Evolutionary conservation across 2,113 vertebrate species (phyloP), one percentile per base, ranked within the genome.

Genomic region (Leptodactylus fuscus): DNA sequence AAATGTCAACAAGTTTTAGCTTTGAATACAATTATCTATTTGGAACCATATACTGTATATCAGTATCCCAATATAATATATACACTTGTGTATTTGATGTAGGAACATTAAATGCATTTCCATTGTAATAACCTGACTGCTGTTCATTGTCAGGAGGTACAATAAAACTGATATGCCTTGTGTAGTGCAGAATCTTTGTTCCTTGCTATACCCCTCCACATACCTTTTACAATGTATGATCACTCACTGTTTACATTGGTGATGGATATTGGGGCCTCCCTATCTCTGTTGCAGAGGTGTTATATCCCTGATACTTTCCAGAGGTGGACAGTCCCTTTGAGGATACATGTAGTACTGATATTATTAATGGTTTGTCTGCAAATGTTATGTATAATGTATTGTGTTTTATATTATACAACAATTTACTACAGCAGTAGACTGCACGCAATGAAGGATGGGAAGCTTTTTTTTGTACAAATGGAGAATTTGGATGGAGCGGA

Each of bases 291-390:
- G 24, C 11, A 12, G n/a, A 29, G 16, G 32, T 69, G 32, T 38
- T 38, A 20, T 36, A 69, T 38, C 34, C 0, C 32, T 69, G 65
- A 69, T 36, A 69, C 38, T 69, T 38, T 69, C 32, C 65, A 69
- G 65, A 38, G 34, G 20, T 69, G 65, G 65, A 69, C 34, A 20
- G 10, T 69, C 65, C 34, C 65, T 69, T 69, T 69, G 65, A 69
- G 65, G 65, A 38, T 38, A 32, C 18, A 4, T 69, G 32, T 69
- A 69, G 65, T 22, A 69, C 5, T 69, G 70, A 27, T 24, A 15
- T 73, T 73, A 44, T 73, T 73, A 38, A 73, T 73, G 36, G 22
- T 73, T 38, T 24, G 70, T 44, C 70, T 73, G n/a, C 70, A 73
- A 73, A 46, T 73, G 70, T n/a, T 73, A 44, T 73, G 11, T 73